phyloP scores from a whole-genome alignment of 35 echinoderm and acorn worm genomes.

The Diadema setosum region DNA sequence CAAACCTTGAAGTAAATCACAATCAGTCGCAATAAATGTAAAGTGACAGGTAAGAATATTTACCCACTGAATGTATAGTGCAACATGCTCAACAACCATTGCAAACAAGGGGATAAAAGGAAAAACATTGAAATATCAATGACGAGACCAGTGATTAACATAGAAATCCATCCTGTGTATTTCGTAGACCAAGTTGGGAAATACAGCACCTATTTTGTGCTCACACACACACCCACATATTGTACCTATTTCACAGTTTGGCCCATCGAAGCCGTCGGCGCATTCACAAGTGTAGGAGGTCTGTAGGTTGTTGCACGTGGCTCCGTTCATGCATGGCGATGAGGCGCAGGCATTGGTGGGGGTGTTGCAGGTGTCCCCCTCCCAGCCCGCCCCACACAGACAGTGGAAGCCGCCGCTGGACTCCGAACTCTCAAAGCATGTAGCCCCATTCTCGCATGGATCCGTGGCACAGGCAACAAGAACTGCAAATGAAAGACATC shows the following conservation, averaged over 20 bases:
- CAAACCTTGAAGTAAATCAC: no score
- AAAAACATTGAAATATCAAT: no score
- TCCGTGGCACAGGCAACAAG: neutral
- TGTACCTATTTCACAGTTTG: constrained; percentile 44
- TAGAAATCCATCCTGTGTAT: no score
- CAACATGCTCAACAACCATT: no score
- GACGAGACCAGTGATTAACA: no score
- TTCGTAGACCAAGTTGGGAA: no score
- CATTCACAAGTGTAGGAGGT: constrained; percentile 52
- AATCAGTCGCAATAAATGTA: no score
- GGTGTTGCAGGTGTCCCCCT: constrained; percentile 30
- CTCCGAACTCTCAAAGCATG: neutral
- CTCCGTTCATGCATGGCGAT: constrained; percentile 56
- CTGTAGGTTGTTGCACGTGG: constrained; percentile 59
- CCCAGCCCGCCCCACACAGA: constrained; percentile 47
- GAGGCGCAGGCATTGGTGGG: constrained; percentile 22
- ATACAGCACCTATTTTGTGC: no score
- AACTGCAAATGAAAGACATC: neutral
- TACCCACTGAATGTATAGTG: no score
- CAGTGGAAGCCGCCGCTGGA: constrained; percentile 12
- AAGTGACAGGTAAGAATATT: no score
- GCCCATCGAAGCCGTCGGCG: constrained; percentile 35
- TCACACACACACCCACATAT: no score
- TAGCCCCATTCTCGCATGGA: constrained; percentile 43
- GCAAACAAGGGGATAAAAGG: no score